These are phyloP conservation scores for Trogon surrucura DNA, from an alignment of 2,113 vertebrate species.

Conservation along the genomic window DNA sequence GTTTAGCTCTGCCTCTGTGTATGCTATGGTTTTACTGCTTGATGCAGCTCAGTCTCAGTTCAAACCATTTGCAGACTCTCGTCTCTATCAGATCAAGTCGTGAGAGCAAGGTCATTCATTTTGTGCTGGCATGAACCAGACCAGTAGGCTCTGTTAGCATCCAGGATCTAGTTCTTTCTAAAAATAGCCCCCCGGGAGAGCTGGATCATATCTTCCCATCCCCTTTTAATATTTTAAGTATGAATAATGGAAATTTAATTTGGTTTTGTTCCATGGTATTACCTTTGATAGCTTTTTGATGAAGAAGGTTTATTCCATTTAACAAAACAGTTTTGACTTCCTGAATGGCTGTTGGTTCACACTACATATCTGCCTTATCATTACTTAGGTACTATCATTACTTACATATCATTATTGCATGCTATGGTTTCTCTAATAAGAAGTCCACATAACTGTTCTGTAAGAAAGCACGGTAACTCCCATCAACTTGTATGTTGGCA, in stretches of 20 bases:
- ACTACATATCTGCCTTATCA: background rate
- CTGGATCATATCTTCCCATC: background rate
- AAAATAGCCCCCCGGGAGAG: background rate
- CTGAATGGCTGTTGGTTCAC: background rate
- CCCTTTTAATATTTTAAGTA: constrained; percentile 26
- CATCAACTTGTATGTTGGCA: background rate
- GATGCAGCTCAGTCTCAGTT: background rate
- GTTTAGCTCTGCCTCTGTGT: background rate
- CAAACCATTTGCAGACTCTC: background rate
- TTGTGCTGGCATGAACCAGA: background rate
- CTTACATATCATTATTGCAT: background rate
- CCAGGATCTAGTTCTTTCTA: constrained; percentile 17
- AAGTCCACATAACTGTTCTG: background rate
- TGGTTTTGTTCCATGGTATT: background rate
- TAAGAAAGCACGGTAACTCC: background rate
- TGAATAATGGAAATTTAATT: background rate
- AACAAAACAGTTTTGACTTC: background rate
- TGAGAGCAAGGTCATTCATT: constrained; percentile 20
- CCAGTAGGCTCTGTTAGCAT: background rate
- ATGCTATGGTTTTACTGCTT: background rate
- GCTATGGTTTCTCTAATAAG: background rate
- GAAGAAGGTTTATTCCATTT: background rate
- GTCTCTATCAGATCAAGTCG: background rate
- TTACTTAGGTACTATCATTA: background rate
- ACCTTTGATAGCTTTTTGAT: constrained; percentile 8